phyloP scores from a whole-genome alignment of 2,113 vertebrate species.

The Euleptes europaea region DNA sequence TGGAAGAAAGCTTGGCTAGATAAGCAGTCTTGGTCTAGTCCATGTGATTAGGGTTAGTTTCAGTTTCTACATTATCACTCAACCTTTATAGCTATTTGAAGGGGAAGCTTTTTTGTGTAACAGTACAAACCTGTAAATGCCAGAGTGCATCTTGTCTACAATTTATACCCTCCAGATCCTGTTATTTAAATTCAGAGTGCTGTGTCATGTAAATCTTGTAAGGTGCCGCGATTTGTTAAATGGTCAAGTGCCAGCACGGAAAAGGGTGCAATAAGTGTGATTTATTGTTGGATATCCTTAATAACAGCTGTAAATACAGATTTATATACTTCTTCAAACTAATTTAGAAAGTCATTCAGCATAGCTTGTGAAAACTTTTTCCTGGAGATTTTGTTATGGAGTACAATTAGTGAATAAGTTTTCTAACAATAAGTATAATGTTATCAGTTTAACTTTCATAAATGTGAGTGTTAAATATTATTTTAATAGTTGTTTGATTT shows the following conservation, averaged over 20 bases:
- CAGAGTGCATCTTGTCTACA: conserved; percentile 45
- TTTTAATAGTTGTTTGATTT: conserved; percentile 46
- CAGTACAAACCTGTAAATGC: conserved; percentile 56
- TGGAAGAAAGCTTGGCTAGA: conserved; percentile 7
- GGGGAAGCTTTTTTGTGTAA: conserved; percentile 40
- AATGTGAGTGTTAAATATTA: conserved; percentile 48
- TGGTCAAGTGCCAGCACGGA: conserved; percentile 58
- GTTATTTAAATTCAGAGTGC: conserved; percentile 60
- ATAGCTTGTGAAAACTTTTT: conserved; percentile 38
- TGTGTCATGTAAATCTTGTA: conserved; percentile 49
- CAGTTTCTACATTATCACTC: conserved; percentile 50
- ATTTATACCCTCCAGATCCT: conserved; percentile 39
- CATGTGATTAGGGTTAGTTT: conserved; percentile 14
- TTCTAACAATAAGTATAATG: conserved; percentile 52
- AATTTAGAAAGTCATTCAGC: conserved; percentile 55
- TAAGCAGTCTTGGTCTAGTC: conserved; percentile 48
- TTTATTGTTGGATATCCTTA: conserved; percentile 51
- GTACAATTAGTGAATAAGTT: conserved; percentile 54
- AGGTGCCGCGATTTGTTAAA: conserved; percentile 56
- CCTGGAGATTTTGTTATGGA: conserved; percentile 53
- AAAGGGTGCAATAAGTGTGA: conserved; percentile 54
- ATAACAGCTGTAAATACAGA: conserved; percentile 54
- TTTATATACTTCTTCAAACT: conserved; percentile 61
- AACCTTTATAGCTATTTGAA: conserved; percentile 51
- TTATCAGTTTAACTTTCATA: conserved; percentile 56